Evolutionary conservation across 23 tunicate species (phyloP).

Genomic region (Botrylloides violaceus): DNA sequence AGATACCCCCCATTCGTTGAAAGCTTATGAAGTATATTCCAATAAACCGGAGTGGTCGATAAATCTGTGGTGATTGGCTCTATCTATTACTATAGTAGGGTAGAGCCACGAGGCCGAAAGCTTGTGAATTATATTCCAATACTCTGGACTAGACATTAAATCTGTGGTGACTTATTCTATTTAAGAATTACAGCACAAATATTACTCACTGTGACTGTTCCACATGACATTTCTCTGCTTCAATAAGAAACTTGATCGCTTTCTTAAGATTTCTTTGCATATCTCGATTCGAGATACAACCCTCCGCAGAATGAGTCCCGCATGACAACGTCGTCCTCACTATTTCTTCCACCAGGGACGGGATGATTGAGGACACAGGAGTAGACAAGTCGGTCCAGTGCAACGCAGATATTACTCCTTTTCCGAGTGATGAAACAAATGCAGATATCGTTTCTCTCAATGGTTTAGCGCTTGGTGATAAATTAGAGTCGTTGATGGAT

Average conservation of each 20-base stretch:
- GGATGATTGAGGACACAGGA: conserved; percentile 7
- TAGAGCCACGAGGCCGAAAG: no score
- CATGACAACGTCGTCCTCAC: conserved; percentile 15
- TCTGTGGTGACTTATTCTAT: no score
- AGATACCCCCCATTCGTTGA: no score
- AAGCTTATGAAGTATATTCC: no score
- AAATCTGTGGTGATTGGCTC: no score
- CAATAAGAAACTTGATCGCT: conserved; percentile 12
- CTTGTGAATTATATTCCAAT: no score
- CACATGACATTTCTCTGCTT: neutral
- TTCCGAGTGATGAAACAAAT: neutral
- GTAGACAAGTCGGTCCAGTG: conserved; percentile 15
- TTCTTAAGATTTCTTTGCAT: conserved; percentile 17
- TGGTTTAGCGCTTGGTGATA: neutral
- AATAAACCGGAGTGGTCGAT: no score
- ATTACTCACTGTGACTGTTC: conserved; percentile 21
- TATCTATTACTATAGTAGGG: no score
- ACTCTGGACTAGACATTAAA: no score
- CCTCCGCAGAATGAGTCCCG: conserved; percentile 39
- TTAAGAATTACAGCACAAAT: no score
- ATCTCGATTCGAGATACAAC: conserved; percentile 38
- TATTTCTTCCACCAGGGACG: conserved; percentile 4
- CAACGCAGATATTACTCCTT: conserved; percentile 2
- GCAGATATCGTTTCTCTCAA: conserved; percentile 23
- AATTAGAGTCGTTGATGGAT: neutral